These are phyloP conservation scores for Neolamprologus modestus DNA, from an alignment of 2,113 vertebrate species.

Conservation along the genomic window DNA sequence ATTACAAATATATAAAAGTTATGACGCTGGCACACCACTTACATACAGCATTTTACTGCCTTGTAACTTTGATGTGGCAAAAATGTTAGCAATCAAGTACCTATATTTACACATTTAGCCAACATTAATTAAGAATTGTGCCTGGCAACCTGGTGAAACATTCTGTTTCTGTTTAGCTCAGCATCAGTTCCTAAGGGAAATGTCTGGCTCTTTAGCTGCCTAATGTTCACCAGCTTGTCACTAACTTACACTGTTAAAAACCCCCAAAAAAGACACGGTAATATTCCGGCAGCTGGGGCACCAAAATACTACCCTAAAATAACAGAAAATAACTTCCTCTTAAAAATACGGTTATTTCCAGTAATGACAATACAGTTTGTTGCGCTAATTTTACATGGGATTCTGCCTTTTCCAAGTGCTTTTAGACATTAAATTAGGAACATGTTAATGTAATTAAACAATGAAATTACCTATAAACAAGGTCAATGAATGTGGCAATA, in stretches of 20 bases:
- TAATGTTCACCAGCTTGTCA: background rate
- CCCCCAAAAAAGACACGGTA: fast-evolving
- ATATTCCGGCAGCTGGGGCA: too few relatives aligned
- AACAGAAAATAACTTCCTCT: too few relatives aligned
- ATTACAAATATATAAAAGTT: background rate
- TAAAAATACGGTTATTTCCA: too few relatives aligned
- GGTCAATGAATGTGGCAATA: too few relatives aligned
- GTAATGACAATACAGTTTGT: fast-evolving
- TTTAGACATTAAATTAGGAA: too few relatives aligned
- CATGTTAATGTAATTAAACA: fast-evolving
- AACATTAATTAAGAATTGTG: background rate
- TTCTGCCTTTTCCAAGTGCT: too few relatives aligned
- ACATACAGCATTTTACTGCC: background rate
- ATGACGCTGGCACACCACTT: background rate
- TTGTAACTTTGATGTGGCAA: background rate
- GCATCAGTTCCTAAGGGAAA: background rate
- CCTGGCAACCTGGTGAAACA: background rate
- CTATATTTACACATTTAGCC: background rate
- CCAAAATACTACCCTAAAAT: too few relatives aligned
- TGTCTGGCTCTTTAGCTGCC: background rate
- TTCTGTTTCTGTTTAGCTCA: background rate
- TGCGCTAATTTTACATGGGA: too few relatives aligned
- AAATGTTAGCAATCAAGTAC: background rate
- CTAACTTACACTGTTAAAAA: background rate
- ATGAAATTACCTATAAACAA: too few relatives aligned